These are phyloP conservation scores for Accipiter superciliosus DNA, from an alignment of 2,797 vertebrate species.

Conservation along the genomic window DNA sequence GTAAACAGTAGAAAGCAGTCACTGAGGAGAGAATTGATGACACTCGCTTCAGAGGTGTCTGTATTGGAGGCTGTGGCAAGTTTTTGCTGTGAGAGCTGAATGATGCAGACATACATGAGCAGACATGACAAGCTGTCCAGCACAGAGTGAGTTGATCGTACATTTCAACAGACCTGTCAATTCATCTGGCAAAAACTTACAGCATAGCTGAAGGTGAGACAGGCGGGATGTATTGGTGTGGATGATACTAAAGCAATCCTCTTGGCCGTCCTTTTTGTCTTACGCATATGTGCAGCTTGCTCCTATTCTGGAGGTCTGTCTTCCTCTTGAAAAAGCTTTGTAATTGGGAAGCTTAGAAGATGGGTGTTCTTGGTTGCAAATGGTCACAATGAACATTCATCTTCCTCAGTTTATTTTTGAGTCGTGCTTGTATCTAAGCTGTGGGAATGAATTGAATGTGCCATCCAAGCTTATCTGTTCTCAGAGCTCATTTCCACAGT, in stretches of 20 bases:
- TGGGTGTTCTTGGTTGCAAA: not conserved
- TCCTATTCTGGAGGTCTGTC: not conserved
- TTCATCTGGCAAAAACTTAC: rapidly evolving
- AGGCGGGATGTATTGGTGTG: not conserved
- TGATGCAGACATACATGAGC: not conserved
- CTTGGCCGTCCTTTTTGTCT: not conserved
- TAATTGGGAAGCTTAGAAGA: not conserved
- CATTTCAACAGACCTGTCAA: not conserved
- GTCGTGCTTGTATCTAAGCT: not conserved
- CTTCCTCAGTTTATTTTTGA: slow-evolving; percentile 26
- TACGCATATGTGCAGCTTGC: rapidly evolving
- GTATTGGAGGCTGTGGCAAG: not conserved
- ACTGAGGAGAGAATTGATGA: not conserved
- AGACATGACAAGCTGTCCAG: not conserved
- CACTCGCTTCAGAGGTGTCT: not conserved
- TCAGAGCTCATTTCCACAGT: slow-evolving; percentile 17
- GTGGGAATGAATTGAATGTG: slow-evolving; percentile 3
- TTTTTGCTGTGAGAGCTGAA: not conserved
- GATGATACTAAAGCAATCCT: not conserved
- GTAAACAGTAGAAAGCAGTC: not conserved
- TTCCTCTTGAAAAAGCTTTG: not conserved
- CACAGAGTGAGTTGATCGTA: not conserved
- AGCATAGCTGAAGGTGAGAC: not conserved
- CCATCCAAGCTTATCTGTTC: not conserved
- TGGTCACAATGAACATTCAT: not conserved